Conservation (phyloP, 1,140 invertebrate genomes). For the Drosophila mojavensis region DNA sequence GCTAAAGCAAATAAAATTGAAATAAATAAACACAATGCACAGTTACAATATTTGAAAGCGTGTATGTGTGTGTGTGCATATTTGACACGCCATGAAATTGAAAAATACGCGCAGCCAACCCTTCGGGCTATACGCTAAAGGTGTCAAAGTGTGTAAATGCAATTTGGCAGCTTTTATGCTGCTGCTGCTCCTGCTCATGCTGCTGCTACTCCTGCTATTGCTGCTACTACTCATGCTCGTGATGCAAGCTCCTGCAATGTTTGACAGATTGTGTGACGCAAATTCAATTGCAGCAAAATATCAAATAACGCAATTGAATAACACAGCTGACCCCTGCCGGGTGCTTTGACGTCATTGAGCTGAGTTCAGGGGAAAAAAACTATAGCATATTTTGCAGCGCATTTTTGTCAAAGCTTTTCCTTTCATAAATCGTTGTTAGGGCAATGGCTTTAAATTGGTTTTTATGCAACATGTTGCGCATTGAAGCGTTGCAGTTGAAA, state of each 20-base stretch:
- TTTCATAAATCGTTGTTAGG: neutral
- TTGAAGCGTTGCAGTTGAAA: neutral
- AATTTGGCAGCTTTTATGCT: slow-evolving; percentile 53
- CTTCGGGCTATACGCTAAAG: slow-evolving; percentile 14
- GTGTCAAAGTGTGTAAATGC: slow-evolving; percentile 72
- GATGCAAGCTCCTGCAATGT: neutral
- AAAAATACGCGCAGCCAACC: slow-evolving; percentile 22
- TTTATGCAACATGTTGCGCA: neutral
- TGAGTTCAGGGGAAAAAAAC: slow-evolving; percentile 18
- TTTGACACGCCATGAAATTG: slow-evolving; percentile 25
- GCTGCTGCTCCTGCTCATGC: neutral
- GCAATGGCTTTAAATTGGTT: neutral
- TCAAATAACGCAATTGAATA: slow-evolving; percentile 48
- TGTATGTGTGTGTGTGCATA: slow-evolving; percentile 6
- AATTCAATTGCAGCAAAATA: slow-evolving; percentile 46
- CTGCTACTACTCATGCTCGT: neutral
- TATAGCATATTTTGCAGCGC: slow-evolving; percentile 44
- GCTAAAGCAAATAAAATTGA: slow-evolving; percentile 23
- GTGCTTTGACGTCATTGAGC: slow-evolving; percentile 28
- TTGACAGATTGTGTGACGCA: slow-evolving; percentile 43
- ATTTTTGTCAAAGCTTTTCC: slow-evolving; percentile 19
- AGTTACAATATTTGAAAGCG: neutral
- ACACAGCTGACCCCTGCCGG: slow-evolving; percentile 1
- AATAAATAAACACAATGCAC: slow-evolving; percentile 28
- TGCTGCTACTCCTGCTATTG: neutral